A percentile compares a stretch with the other conserved stretches of the same genome.
phyloP scores from a whole-genome alignment of 2,888 invertebrate genomes.

The Thumatha senex region DNA sequence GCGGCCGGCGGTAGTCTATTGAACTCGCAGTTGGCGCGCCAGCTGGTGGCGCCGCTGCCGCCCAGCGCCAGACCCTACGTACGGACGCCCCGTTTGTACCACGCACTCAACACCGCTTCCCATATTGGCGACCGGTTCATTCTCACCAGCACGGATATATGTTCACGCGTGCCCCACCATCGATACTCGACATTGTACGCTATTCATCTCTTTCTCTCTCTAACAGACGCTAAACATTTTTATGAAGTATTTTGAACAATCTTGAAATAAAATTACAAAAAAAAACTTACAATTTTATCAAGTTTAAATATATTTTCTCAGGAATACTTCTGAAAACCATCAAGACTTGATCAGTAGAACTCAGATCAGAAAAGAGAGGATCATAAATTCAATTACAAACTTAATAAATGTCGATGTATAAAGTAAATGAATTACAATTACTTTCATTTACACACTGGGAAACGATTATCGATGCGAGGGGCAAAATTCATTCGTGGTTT shows the following conservation, averaged over 20 bases:
- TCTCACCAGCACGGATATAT: conserved; percentile 51
- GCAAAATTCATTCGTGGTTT: conserved; percentile 77
- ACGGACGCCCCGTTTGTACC: conserved; percentile 81
- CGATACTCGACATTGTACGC: conserved; percentile 20
- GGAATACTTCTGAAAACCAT: too few relatives aligned
- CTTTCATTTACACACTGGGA: conserved; percentile 10
- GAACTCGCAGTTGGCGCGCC: conserved; percentile 84
- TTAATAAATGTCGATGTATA: too few relatives aligned
- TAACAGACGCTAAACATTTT: too few relatives aligned
- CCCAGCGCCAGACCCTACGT: conserved; percentile 78
- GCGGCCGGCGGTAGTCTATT: conserved; percentile 72
- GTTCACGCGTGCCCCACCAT: conserved; percentile 31
- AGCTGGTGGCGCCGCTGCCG: conserved; percentile 84
- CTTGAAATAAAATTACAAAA: too few relatives aligned
- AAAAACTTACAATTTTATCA: too few relatives aligned
- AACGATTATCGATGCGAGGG: conserved; percentile 52
- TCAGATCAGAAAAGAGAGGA: too few relatives aligned
- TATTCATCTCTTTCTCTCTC: too few relatives aligned
- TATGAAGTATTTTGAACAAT: too few relatives aligned
- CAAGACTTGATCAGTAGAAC: too few relatives aligned
- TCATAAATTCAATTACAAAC: too few relatives aligned
- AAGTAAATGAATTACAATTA: too few relatives aligned
- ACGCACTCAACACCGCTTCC: conserved; percentile 82
- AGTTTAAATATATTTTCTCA: too few relatives aligned
- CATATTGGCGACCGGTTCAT: conserved; percentile 68